A percentile compares a stretch with the other conserved stretches of the same genome.
These are phyloP conservation scores for Anabas testudineus DNA, from an alignment of 2,797 vertebrate genomes.

Conservation along the genomic window DNA sequence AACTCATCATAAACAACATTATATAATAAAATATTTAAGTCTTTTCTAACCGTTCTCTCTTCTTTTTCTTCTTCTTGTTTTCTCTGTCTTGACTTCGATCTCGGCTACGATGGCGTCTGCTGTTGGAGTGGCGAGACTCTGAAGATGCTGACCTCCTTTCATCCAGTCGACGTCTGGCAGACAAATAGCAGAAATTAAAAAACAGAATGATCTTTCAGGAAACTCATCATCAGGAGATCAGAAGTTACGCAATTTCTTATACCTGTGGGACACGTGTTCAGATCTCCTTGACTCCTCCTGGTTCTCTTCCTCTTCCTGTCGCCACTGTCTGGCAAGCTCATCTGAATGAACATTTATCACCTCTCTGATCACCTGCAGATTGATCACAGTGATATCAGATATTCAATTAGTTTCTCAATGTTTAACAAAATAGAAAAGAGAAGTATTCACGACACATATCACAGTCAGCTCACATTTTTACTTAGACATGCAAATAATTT, in stretches of 20 bases:
- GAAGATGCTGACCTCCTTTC: slow-evolving; percentile 84
- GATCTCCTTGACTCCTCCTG: slow-evolving; percentile 61
- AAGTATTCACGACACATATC: not conserved
- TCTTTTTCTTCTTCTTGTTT: slow-evolving; percentile 85
- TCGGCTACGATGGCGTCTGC: slow-evolving; percentile 80
- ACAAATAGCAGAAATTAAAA: accelerated
- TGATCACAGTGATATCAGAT: not conserved
- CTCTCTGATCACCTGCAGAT: slow-evolving; percentile 92
- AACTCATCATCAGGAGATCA: not conserved
- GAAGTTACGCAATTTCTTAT: not conserved
- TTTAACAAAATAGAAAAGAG: not conserved
- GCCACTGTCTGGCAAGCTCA: slow-evolving; percentile 91
- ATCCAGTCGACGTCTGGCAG: slow-evolving; percentile 62
- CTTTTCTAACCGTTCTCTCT: slow-evolving; percentile 85
- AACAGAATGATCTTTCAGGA: not conserved
- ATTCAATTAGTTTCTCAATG: not conserved
- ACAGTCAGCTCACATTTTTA: not conserved
- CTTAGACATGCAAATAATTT: not conserved
- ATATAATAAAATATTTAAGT: not conserved
- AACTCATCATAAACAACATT: no score
- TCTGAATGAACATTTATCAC: slow-evolving; percentile 96
- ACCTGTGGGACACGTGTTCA: slow-evolving; percentile 72
- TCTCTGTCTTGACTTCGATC: slow-evolving; percentile 73
- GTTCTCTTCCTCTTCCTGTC: slow-evolving; percentile 77
- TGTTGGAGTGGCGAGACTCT: slow-evolving; percentile 84